phyloP scores from a whole-genome alignment of 2,113 vertebrate genomes.

The Rattus rattus region DNA sequence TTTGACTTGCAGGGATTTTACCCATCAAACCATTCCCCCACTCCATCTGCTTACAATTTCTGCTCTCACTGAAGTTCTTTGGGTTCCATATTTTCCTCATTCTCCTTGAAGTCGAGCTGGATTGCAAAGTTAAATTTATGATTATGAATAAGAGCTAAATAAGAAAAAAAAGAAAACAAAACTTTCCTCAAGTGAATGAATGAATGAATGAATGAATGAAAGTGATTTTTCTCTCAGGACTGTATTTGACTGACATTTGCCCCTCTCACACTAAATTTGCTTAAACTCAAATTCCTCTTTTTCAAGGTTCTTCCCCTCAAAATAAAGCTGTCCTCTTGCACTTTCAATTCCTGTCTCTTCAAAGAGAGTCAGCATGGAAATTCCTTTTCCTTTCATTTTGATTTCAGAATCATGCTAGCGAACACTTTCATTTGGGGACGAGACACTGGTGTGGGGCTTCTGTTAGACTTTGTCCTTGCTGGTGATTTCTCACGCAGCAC shows the following conservation, averaged over 20 bases:
- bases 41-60: no score
- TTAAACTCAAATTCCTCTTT: constrained; percentile 68
- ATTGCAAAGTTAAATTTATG: no score
- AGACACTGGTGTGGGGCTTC: not conserved
- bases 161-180: no score
- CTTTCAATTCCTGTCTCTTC: constrained; percentile 70
- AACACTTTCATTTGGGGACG: constrained; percentile 2
- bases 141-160: no score
- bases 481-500: not conserved
- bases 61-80: no score
- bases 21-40: no score
- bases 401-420: constrained; percentile 25
- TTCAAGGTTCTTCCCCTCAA: constrained; percentile 7
- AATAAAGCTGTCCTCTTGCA: not conserved
- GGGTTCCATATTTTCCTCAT: no score
- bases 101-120: no score
- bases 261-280: constrained; percentile 22
- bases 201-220: not conserved
- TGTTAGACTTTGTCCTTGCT: not conserved
- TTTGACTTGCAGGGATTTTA: no score
- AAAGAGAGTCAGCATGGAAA: constrained; percentile 16
- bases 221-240: not conserved
- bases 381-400: constrained; percentile 73
- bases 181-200: not conserved
- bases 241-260: not conserved